phyloP scores from a whole-genome alignment of 1,140 invertebrate species.

The Drusus annulatus region DNA sequence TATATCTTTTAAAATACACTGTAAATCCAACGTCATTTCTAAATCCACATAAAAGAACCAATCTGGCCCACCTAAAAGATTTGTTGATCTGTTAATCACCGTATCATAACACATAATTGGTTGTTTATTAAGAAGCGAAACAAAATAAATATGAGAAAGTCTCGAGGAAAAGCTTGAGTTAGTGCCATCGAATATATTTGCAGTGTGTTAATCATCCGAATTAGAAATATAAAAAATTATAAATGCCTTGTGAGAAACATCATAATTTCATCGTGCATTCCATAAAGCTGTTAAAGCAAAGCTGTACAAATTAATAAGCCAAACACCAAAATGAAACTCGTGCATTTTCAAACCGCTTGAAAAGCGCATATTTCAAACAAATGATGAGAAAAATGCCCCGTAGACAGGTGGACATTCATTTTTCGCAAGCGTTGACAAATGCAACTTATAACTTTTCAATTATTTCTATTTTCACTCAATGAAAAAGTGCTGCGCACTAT shows the following conservation, averaged over 20 bases:
- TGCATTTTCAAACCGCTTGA: not conserved
- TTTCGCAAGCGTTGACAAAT: conserved; percentile 25
- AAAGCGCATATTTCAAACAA: conserved; percentile 32
- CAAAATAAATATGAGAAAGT: conserved; percentile 7
- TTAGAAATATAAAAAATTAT: conserved; percentile 31
- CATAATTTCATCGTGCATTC: conserved; percentile 31
- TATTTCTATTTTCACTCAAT: conserved; percentile 29
- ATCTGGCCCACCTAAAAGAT: no score
- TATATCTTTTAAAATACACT: no score
- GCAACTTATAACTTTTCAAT: conserved; percentile 35
- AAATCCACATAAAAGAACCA: no score
- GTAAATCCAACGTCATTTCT: no score
- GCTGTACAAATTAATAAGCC: conserved; percentile 32
- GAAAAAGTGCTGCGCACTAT: not conserved
- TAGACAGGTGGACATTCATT: conserved; percentile 27
- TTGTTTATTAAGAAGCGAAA: not conserved
- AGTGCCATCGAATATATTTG: conserved; percentile 5
- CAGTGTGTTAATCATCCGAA: conserved; percentile 11
- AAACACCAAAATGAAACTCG: conserved; percentile 30
- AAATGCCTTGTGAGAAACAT: conserved; percentile 13
- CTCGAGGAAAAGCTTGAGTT: not conserved
- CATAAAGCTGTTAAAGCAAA: conserved; percentile 25
- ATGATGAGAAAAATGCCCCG: conserved; percentile 36
- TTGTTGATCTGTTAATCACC: no score
- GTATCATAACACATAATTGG: no score